Percentiles rank a stretch among this genome's conserved stretches.
phyloP scores from a whole-genome alignment of 2,888 invertebrate species.

The Acanthosoma haemorrhoidale region DNA sequence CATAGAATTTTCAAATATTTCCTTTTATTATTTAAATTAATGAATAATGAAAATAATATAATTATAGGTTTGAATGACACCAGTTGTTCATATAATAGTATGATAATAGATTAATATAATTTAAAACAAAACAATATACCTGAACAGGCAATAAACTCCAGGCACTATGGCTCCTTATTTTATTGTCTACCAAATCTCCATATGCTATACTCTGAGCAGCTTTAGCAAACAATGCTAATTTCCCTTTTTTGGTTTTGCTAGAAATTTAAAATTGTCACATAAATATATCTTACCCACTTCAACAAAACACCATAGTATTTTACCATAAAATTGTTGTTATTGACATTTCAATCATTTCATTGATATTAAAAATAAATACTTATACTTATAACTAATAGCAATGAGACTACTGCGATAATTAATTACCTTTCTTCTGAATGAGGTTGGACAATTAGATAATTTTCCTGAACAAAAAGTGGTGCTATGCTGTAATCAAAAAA shows the following conservation, averaged over 20 bases:
- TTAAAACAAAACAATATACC: conserved; percentile 38
- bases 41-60: too few species aligned
- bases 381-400: not conserved
- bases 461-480: conserved; percentile 97
- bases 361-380: not conserved
- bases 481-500: conserved; percentile 94
- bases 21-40: too few species aligned
- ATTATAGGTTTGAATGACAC: too few species aligned
- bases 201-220: conserved; percentile 80
- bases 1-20: too few species aligned
- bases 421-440: conserved; percentile 60
- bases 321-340: conserved; percentile 13
- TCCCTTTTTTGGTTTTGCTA: conserved; percentile 51
- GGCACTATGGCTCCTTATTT: conserved; percentile 69
- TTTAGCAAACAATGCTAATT: conserved; percentile 64
- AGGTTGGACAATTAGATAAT: conserved; percentile 80
- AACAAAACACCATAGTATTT: too few species aligned
- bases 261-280: too few species aligned
- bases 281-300: too few species aligned
- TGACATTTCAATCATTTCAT: not conserved
- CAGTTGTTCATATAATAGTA: too few species aligned
- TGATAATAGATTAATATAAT: too few species aligned
- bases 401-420: not conserved
- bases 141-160: conserved; percentile 83
- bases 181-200: conserved; percentile 78